phyloP scores from a whole-genome alignment of 1,140 invertebrate genomes.

The Andrena cerasifolii region DNA sequence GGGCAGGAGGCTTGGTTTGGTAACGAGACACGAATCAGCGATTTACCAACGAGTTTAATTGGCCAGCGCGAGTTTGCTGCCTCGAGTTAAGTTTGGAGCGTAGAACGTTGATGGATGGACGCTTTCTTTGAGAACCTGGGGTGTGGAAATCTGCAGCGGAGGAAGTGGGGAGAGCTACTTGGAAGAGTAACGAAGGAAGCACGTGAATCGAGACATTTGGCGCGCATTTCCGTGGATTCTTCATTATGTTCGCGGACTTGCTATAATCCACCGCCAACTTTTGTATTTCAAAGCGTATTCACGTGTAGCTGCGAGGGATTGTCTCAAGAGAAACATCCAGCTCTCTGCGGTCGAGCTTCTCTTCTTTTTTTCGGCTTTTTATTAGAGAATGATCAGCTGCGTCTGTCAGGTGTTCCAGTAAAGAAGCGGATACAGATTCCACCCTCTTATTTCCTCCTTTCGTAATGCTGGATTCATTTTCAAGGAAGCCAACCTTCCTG shows the following conservation, averaged over 20 bases:
- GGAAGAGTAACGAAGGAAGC: no score
- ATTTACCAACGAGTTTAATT: slow-evolving; percentile 29
- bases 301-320: slow-evolving; percentile 30
- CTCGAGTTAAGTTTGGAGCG: slow-evolving; percentile 1
- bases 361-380: slow-evolving; percentile 50
- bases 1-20: neutral
- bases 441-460: slow-evolving; percentile 42
- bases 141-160: no score
- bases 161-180: no score
- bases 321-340: slow-evolving; percentile 39
- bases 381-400: slow-evolving; percentile 64
- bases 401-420: slow-evolving; percentile 62
- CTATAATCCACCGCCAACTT: no score
- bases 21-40: slow-evolving; percentile 25
- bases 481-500: no score
- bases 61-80: neutral
- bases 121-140: no score
- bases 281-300: no score
- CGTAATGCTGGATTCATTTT: neutral
- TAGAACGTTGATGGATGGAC: no score
- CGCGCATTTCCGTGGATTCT: no score
- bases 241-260: no score
- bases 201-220: no score
- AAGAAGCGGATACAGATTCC: slow-evolving; percentile 57
- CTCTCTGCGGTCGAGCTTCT: slow-evolving; percentile 51